Evolutionary conservation across 1,140 invertebrate species (phyloP), one percentile per base, ranked within the genome.

Genomic region (Sminthurides bifidus): DNA sequence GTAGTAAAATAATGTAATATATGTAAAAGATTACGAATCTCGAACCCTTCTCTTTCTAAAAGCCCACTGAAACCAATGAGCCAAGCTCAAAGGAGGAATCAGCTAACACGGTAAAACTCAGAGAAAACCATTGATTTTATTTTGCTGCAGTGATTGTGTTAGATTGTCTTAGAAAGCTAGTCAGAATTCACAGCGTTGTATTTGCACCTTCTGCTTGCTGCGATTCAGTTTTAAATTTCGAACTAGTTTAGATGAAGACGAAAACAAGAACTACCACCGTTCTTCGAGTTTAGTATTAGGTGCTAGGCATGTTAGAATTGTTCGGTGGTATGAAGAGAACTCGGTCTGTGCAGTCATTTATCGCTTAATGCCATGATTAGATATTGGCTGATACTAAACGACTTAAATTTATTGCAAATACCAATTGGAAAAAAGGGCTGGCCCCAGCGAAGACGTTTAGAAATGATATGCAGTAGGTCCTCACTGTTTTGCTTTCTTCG

Each of bases 81-180:
- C 55, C 63, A 64, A 61, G 51, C 59, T 56, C 63, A 65, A 58
- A 65, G 63, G 58, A 59, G 63, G 55, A 61, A 54, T 54, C 63
- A 65, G 43, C 59, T 65, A 14, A 65, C 63, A 50, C 63, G 63
- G 63, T 65, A 61, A 61, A 30, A 17, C 41, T 40, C 37, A 33
- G 44, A 45, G 21, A 21, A 43, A 6, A 12, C 12, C 19, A 15
- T 43, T 46, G 26, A 46, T 21, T 46, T 26, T 46, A 10, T 10
- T 46, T 4, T 46, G 26, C 38, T 41, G 38, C n/a, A 41, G 4
- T 17, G 23, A 8, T 41, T 6, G 6, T 17, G 38, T 17, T 35
- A 8, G 33, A 8, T 35, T 8, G n/a, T n/a, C n/a, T 10, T 35
- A 35, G 33, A 35, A 35, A 35, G n/a, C 23, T 8, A 17, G 38